These are phyloP conservation scores for Staurois parvus DNA, from an alignment of 2,797 vertebrate species.

Conservation along the genomic window DNA sequence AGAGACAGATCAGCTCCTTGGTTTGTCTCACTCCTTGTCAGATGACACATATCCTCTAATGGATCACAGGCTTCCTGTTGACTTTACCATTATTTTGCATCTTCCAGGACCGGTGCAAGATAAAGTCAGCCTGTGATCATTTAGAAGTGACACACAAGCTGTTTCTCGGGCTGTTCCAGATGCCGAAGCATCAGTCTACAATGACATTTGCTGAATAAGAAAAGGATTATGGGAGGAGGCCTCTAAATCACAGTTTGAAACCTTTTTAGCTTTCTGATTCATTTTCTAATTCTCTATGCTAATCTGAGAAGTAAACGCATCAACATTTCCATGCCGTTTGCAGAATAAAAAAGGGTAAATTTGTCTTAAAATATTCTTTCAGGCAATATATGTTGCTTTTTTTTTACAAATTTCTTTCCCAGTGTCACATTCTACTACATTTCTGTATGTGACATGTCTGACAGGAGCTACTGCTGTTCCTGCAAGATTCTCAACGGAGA, in stretches of 20 bases:
- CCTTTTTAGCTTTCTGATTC: background rate
- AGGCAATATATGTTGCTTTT: background rate
- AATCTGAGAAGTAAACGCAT: slow-evolving; percentile 6
- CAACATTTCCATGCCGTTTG: background rate
- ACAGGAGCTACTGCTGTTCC: slow-evolving; percentile 2
- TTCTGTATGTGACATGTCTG: background rate
- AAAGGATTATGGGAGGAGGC: slow-evolving; percentile 33
- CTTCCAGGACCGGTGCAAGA: slow-evolving; percentile 22
- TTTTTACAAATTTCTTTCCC: background rate
- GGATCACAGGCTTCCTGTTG: slow-evolving; percentile 56
- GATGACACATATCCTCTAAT: slow-evolving; percentile 39
- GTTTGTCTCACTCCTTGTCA: slow-evolving; percentile 51
- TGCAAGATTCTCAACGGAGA: too few species aligned
- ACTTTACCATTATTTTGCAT: slow-evolving; percentile 49
- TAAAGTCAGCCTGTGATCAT: slow-evolving; percentile 52
- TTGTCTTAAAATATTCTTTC: background rate
- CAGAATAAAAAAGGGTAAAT: background rate
- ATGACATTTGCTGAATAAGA: slow-evolving; percentile 48
- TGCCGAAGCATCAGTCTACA: slow-evolving; percentile 35
- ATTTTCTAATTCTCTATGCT: slow-evolving; percentile 6
- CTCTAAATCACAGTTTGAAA: slow-evolving; percentile 38
- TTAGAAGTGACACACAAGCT: slow-evolving; percentile 34
- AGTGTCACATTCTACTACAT: background rate
- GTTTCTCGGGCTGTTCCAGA: slow-evolving; percentile 45
- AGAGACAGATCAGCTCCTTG: slow-evolving; percentile 42